Evolutionary conservation across 1,140 invertebrate genomes (phyloP), one percentile per base, ranked within the genome.

Genomic region (Drosophila littoralis): DNA sequence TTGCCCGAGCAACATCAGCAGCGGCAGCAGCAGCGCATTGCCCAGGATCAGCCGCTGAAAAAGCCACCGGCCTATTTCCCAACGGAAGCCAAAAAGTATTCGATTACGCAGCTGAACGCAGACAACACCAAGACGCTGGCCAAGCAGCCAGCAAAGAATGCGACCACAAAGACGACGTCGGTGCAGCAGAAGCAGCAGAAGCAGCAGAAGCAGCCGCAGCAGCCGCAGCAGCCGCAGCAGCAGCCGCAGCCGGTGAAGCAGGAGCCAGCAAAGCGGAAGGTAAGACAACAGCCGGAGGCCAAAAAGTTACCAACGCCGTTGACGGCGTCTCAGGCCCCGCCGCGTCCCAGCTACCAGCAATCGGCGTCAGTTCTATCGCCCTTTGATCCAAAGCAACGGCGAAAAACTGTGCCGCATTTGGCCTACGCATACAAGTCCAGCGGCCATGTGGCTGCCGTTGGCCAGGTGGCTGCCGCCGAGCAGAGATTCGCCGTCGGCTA

Each of bases 321-420:
- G 57, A 33, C 38, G 46, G 36, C 50, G 28, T 6, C 46, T 3
- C 22, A 28, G 15, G 38, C 15, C 32, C 71, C 38, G 63, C 71
- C 43, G 36, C 35, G 57, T n/a, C 43, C 54, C 9, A 28, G 58
- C 22, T 35, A 55, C 12, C 50, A 40, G 35, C 42, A 28, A 12
- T 13, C 36, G 51, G 28, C 7, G 32, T 42, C 35, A 51, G 17
- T 35, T 28, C 32, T 35, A 0, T 1, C 40, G 36, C 54, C 54
- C 36, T 6, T 28, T 4, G 54, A 57, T 15, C 2, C 10, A 6
- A 57, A 42, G 54, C 54, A 36, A 40, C 40, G n/a, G 36, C 35
- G 36, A 4, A 5, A 12, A 10, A 12, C 35, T 17, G 36, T 57
- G 12, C 54, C 38, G 22, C 28, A 6, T 5, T 6, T 50, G 28